Conservation (phyloP, 1,140 invertebrate genomes). For the Acyrthosiphon pisum region DNA sequence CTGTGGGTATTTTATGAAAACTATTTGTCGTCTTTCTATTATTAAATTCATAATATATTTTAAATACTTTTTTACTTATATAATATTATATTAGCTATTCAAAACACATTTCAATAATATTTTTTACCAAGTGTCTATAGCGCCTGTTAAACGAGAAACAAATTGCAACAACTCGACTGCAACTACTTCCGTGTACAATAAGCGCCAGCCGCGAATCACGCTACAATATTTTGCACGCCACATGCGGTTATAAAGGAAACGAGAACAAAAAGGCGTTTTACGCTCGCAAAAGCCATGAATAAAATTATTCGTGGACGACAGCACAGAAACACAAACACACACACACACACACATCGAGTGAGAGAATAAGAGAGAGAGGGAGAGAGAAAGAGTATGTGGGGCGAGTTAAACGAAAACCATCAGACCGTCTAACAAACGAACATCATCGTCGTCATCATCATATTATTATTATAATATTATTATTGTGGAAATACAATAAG, state of each 20-base stretch:
- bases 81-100: background rate
- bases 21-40: too few species aligned
- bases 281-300: background rate
- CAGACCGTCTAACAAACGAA: slow-evolving; percentile 7
- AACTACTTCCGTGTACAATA: background rate
- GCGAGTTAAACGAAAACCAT: slow-evolving; percentile 24
- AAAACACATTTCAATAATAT: background rate
- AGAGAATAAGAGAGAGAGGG: background rate
- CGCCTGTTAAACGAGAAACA: background rate
- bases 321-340: background rate
- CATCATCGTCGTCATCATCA: background rate
- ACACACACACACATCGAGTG: background rate
- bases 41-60: too few species aligned
- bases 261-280: slow-evolving; percentile 14
- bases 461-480: background rate
- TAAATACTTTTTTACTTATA: too few species aligned
- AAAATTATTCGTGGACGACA: slow-evolving; percentile 23
- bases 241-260: background rate
- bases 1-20: too few species aligned
- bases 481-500: background rate
- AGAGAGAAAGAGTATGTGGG: background rate
- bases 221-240: background rate
- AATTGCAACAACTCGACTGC: background rate
- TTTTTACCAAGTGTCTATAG: background rate
- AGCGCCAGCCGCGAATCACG: background rate